Conservation (phyloP, 2,888 invertebrate genomes). For the Seira ritae region DNA sequence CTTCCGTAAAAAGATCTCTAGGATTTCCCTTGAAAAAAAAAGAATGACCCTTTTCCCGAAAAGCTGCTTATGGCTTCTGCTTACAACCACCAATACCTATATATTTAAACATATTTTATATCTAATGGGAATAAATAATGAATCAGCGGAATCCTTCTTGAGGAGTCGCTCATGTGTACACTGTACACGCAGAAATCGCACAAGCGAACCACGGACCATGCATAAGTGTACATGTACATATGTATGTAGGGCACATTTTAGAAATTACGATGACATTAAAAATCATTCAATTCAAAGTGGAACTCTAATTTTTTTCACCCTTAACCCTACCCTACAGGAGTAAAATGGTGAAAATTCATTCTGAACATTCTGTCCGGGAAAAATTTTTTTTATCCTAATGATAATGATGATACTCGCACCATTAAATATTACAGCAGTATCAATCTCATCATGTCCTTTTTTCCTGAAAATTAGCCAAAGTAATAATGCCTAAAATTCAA, state of each 20-base stretch:
- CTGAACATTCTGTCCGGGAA: too few relatives aligned
- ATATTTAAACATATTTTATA: background rate
- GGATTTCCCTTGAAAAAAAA: background rate
- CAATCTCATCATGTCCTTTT: too few relatives aligned
- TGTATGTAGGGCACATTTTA: background rate
- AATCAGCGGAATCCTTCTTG: conserved; percentile 9
- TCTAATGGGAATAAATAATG: conserved; percentile 21
- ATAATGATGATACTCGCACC: too few relatives aligned
- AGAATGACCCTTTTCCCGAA: background rate
- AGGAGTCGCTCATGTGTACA: conserved; percentile 12
- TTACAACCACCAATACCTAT: too few relatives aligned
- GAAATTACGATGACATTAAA: background rate
- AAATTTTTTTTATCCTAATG: too few relatives aligned
- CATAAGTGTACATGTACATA: background rate
- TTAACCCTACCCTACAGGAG: too few relatives aligned
- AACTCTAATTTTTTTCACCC: background rate
- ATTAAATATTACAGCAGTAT: too few relatives aligned
- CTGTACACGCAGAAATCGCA: background rate
- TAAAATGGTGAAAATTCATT: too few relatives aligned
- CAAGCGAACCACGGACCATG: background rate
- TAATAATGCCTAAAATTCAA: too few relatives aligned
- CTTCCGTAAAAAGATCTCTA: too few relatives aligned
- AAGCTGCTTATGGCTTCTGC: background rate
- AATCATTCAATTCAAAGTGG: conserved; percentile 1
- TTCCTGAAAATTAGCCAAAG: conserved; percentile 1